A percentile compares a stretch with the other conserved stretches of the same genome.
Evolutionary conservation across 2,113 vertebrate species (phyloP).

Genomic region (Pseudopodoces humilis): DNA sequence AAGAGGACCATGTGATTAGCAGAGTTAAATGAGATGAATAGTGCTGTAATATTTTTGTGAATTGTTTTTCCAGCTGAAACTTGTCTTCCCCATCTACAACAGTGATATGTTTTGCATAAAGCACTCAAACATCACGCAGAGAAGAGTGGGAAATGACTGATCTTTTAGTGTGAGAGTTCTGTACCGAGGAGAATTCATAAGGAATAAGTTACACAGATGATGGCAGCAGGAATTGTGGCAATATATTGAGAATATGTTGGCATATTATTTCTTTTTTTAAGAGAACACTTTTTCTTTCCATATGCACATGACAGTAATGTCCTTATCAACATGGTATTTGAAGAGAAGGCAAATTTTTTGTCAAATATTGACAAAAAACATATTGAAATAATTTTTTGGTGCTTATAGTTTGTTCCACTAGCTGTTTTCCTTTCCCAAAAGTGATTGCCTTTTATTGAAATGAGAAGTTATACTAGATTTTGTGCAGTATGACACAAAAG

Average conservation of each 20-base stretch:
- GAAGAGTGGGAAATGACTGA: slow-evolving; percentile 16
- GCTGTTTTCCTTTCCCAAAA: slow-evolving; percentile 23
- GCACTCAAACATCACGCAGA: background rate
- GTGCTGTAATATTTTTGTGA: slow-evolving; percentile 28
- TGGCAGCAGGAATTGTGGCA: background rate
- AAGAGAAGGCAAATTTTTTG: background rate
- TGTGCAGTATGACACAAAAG: background rate
- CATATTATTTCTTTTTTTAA: background rate
- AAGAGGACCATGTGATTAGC: slow-evolving; percentile 55
- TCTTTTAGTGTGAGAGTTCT: slow-evolving; percentile 1
- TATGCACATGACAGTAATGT: background rate
- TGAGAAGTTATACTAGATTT: slow-evolving; percentile 32
- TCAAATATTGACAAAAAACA: background rate
- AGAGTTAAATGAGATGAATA: slow-evolving; percentile 67
- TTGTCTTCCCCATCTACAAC: slow-evolving; percentile 24
- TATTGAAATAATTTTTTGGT: background rate
- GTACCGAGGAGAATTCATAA: background rate
- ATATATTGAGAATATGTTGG: background rate
- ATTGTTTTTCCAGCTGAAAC: slow-evolving; percentile 58
- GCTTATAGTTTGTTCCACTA: background rate
- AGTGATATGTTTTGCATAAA: slow-evolving; percentile 35
- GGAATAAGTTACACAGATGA: background rate
- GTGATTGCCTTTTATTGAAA: slow-evolving; percentile 38
- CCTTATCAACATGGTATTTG: background rate
- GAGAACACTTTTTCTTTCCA: background rate